phyloP scores from a whole-genome alignment of 2,888 invertebrate species.

The Idaea straminata region DNA sequence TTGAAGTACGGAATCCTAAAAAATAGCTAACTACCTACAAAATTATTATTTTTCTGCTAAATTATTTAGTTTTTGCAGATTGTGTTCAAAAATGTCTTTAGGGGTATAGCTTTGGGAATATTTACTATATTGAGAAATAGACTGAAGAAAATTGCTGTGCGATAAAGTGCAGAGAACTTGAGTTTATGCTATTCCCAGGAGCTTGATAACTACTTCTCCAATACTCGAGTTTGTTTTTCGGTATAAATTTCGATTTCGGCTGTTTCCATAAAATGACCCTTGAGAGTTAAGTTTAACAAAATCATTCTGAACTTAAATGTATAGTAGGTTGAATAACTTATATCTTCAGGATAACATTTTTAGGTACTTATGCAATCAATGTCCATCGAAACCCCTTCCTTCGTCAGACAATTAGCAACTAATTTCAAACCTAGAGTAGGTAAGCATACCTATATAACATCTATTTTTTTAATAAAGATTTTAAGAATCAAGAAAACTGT shows the following conservation, averaged over 20 bases:
- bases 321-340: background rate
- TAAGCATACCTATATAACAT: no score
- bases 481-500: no score
- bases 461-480: no score
- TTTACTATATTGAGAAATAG: conserved; percentile 1
- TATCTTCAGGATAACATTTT: background rate
- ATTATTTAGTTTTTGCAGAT: background rate
- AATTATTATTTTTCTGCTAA: no score
- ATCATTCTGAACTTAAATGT: background rate
- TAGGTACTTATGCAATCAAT: background rate
- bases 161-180: conserved; percentile 9
- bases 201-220: conserved; percentile 7
- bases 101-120: background rate
- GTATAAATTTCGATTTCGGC: conserved; percentile 10
- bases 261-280: conserved; percentile 8
- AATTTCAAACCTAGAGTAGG: no score
- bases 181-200: conserved; percentile 4
- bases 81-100: background rate
- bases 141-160: conserved; percentile 4
- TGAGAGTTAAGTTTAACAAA: background rate
- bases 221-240: conserved; percentile 14
- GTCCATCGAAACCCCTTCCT: background rate
- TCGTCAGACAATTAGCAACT: no score
- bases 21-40: no score
- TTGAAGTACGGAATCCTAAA: no score